phyloP scores from a whole-genome alignment of 2,797 vertebrate genomes.

The Lycodopsis pacificus region DNA sequence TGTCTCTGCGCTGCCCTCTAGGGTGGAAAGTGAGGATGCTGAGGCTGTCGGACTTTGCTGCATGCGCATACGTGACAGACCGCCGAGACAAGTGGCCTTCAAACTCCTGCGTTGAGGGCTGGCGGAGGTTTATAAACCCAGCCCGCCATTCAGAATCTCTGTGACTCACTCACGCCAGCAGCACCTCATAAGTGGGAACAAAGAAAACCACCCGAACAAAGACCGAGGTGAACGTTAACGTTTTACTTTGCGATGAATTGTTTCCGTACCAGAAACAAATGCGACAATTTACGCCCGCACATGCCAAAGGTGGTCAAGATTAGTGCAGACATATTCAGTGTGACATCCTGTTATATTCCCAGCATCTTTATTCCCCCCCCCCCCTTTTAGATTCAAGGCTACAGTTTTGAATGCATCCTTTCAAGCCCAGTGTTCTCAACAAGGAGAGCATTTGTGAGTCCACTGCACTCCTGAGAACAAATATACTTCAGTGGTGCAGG shows the following conservation, averaged over 20 bases:
- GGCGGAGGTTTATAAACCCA: slow-evolving; percentile 78
- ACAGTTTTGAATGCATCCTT: slow-evolving; percentile 47
- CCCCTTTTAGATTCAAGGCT: slow-evolving; percentile 58
- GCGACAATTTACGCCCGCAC: neutral
- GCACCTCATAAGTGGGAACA: slow-evolving; percentile 20
- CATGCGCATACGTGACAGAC: slow-evolving; percentile 48
- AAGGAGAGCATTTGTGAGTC: slow-evolving; percentile 9
- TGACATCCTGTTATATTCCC: neutral
- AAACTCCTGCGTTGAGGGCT: slow-evolving; percentile 59
- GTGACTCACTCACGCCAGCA: slow-evolving; percentile 79
- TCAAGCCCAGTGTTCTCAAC: slow-evolving; percentile 15
- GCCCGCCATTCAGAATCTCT: slow-evolving; percentile 71
- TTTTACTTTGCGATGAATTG: neutral
- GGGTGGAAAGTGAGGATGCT: slow-evolving; percentile 42
- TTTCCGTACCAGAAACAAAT: slow-evolving; percentile 10
- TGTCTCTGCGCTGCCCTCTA: slow-evolving; percentile 41
- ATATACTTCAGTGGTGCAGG: neutral
- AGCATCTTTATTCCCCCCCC: neutral
- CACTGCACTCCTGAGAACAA: neutral
- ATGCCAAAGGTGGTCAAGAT: slow-evolving; percentile 5
- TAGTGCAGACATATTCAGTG: neutral
- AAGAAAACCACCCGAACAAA: slow-evolving; percentile 26
- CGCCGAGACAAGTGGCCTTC: slow-evolving; percentile 64
- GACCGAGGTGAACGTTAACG: slow-evolving; percentile 58
- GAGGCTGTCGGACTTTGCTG: slow-evolving; percentile 30